Evolutionary conservation across 2,888 invertebrate species (phyloP).

Genomic region (Enchytraeus crypticus): DNA sequence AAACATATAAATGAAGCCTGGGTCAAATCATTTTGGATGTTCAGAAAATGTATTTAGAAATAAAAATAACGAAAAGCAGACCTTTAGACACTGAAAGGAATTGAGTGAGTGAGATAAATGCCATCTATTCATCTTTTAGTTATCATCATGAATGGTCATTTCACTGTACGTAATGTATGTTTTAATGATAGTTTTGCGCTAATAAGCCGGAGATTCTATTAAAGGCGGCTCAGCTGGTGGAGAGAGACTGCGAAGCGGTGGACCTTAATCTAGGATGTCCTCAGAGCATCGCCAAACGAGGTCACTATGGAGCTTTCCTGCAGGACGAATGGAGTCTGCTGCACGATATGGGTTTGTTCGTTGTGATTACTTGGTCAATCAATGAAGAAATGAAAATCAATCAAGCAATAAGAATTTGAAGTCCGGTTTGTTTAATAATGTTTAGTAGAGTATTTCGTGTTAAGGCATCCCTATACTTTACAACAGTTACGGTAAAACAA

Average conservation of each 20-base stretch:
- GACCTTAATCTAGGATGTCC: slow-evolving; percentile 98
- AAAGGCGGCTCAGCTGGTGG: slow-evolving; percentile 76
- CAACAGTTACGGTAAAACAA: no score
- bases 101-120: no score
- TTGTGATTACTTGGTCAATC: background rate
- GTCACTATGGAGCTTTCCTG: slow-evolving; percentile 89
- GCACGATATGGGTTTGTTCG: slow-evolving; percentile 63
- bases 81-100: no score
- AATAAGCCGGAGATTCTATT: slow-evolving; percentile 81
- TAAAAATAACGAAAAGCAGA: no score
- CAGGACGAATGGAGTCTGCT: slow-evolving; percentile 91
- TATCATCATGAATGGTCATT: no score
- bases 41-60: no score
- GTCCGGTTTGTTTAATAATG: background rate
- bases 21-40: no score
- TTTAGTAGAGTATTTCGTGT: no score
- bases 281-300: slow-evolving; percentile 89
- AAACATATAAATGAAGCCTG: no score
- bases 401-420: background rate
- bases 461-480: no score
- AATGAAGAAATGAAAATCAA: background rate
- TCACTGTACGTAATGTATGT: no score
- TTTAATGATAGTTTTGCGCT: slow-evolving; percentile 76
- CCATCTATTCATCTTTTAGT: no score
- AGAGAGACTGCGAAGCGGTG: slow-evolving; percentile 81